Base-by-base conservation (phyloP, 2,888 invertebrate genomes). In the Andrena minutula region DNA sequence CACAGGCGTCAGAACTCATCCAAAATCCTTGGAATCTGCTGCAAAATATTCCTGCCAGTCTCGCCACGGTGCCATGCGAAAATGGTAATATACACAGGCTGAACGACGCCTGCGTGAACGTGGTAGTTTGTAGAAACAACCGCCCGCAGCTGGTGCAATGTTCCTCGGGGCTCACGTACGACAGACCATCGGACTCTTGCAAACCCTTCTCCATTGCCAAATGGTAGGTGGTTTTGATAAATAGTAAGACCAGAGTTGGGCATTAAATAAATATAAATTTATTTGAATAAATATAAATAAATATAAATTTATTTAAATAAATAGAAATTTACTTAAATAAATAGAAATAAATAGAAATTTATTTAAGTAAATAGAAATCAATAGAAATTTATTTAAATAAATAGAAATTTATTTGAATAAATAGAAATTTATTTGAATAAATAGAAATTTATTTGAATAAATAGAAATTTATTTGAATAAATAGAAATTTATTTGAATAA, bases 131-230 rank as follows among this genome's bases (percentile, higher is more conserved):
- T 41, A 89, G 91, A 35, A 87, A 88, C 35, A 83, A 82, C 20
- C 84, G 88, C 41, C 92, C 92, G 5, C 90, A 92, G 47, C 80
- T 92, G 30, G 85, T 93, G 16, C 89, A 90, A 32, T 93, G 93
- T 79, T 82, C 88, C 20, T 58, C 84, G 7, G 91, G 91, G 32
- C 86, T 89, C 12, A 86, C 89, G 12, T 93, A 93, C 80, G 93
- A 93, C 73, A 89, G 79, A 77, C 87, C 90, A 1, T 88, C 92
- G 10, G 92, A 92, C 53, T 89, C 90, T 16, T 93, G 93, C 80
- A 85, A 83, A 82, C 91, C 88, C 41, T 88, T 89, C 78, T 83
- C 85, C n/a, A 23, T 90, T 79, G 92, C 93, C 69, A 90, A 92
- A 88, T 93, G 93, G 92, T 92, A 82, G 79, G 78, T 65, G 5